Conservation (phyloP, 1,140 invertebrate species). For the Pseudomyrmex pallidus region DNA sequence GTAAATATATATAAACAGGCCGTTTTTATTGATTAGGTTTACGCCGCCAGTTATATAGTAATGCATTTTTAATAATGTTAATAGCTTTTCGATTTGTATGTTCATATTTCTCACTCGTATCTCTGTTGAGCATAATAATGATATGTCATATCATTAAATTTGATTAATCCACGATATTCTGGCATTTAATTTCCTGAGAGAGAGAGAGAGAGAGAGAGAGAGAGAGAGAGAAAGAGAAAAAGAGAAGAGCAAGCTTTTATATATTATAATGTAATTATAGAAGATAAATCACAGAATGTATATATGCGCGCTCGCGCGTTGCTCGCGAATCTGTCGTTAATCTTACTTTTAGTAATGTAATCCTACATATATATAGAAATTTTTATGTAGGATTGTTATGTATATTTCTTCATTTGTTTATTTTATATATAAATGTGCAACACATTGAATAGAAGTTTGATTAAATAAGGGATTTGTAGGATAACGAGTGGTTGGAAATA, state of each 20-base stretch:
- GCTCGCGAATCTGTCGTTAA: conserved; percentile 25
- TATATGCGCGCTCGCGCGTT: neutral
- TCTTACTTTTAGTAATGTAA: conserved; percentile 37
- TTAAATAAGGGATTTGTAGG: conserved; percentile 8
- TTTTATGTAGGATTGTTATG: neutral
- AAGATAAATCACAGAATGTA: conserved; percentile 47
- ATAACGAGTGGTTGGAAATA: neutral
- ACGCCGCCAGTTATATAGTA: neutral
- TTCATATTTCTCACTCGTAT: conserved; percentile 23
- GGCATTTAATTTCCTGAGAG: conserved; percentile 40
- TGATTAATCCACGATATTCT: conserved; percentile 46
- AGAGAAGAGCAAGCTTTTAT: conserved; percentile 16
- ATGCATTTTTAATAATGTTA: conserved; percentile 6
- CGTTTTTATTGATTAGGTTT: neutral
- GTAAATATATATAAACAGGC: neutral
- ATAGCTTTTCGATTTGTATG: conserved; percentile 4
- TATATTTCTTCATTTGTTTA: conserved; percentile 12
- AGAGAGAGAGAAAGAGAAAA: too few species aligned
- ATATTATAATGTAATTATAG: conserved; percentile 34
- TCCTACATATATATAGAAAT: conserved; percentile 9
- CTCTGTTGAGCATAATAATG: neutral
- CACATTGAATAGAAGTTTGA: conserved; percentile 48
- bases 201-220: too few species aligned
- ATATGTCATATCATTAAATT: conserved; percentile 42
- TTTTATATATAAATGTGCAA: neutral